These are phyloP conservation scores for Brachionichthys hirsutus DNA, from an alignment of 2,113 vertebrate genomes.

Conservation along the genomic window DNA sequence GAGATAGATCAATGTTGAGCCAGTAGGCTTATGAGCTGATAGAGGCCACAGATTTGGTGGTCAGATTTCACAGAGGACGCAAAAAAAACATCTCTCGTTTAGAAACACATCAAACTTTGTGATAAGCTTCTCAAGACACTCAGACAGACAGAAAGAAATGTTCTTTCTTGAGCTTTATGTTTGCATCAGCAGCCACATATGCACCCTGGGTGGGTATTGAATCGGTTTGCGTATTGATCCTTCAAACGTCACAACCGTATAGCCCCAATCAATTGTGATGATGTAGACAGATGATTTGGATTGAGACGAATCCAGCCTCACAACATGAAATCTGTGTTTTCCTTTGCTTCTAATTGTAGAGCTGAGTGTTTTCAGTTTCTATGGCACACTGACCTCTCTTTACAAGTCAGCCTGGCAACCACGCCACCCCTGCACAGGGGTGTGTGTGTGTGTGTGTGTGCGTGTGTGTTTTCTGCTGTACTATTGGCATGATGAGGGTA, in stretches of 20 bases:
- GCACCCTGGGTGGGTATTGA: slow-evolving; percentile 31
- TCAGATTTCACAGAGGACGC: slow-evolving; percentile 27
- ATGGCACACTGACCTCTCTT: slow-evolving; percentile 46
- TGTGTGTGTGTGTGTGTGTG: slow-evolving; percentile 20
- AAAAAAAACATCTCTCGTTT: slow-evolving; percentile 37
- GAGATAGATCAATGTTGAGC: slow-evolving; percentile 68
- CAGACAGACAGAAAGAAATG: not conserved
- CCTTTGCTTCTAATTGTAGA: slow-evolving; percentile 28
- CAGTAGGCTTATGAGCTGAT: slow-evolving; percentile 65
- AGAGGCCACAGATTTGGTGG: slow-evolving; percentile 34
- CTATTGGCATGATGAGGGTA: slow-evolving; percentile 74
- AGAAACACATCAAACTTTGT: slow-evolving; percentile 37
- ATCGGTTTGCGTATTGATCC: slow-evolving; percentile 62
- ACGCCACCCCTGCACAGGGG: slow-evolving; percentile 61
- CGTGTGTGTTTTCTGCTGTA: slow-evolving; percentile 51
- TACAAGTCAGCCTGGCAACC: slow-evolving; percentile 25
- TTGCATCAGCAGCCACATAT: slow-evolving; percentile 26
- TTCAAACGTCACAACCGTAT: slow-evolving; percentile 50
- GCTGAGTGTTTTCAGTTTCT: slow-evolving; percentile 24
- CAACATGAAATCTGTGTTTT: slow-evolving; percentile 33
- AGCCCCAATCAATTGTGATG: slow-evolving; percentile 61
- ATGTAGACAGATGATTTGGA: slow-evolving; percentile 61
- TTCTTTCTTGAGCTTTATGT: slow-evolving; percentile 19
- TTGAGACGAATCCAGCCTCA: slow-evolving; percentile 38
- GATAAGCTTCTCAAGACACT: slow-evolving; percentile 3